Evolutionary conservation across 2,888 invertebrate species (phyloP).

Genomic region (Oligia latruncula): DNA sequence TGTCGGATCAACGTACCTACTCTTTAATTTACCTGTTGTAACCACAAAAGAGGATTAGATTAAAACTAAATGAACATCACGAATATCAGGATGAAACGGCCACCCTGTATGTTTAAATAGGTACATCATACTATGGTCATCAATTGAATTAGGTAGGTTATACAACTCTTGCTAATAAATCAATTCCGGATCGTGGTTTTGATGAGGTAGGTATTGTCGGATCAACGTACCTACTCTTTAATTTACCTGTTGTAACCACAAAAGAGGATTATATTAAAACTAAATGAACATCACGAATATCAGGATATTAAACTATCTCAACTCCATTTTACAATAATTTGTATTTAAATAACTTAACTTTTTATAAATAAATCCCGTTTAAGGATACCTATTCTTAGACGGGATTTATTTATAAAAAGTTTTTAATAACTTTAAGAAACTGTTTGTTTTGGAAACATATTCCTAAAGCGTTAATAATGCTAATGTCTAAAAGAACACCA

Average conservation of each 20-base stretch:
- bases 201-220: slow-evolving; percentile 1
- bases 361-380: too few species aligned
- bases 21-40: slow-evolving; percentile 16
- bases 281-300: background rate
- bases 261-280: background rate
- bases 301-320: background rate
- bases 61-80: background rate
- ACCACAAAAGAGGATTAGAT: background rate
- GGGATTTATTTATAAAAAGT: too few species aligned
- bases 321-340: background rate
- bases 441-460: too few species aligned
- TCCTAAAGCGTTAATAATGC: too few species aligned
- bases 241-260: slow-evolving; percentile 19
- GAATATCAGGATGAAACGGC: background rate
- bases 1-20: slow-evolving; percentile 12
- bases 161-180: background rate
- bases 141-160: background rate
- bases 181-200: slow-evolving; percentile 9
- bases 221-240: background rate
- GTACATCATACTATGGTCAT: slow-evolving; percentile 1
- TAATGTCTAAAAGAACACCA: background rate
- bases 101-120: too few species aligned
- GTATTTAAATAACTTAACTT: too few species aligned
- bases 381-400: too few species aligned
- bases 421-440: too few species aligned